These are phyloP conservation scores for Coryphaenoides rupestris DNA, from an alignment of 2,113 vertebrate genomes.

Conservation along the genomic window DNA sequence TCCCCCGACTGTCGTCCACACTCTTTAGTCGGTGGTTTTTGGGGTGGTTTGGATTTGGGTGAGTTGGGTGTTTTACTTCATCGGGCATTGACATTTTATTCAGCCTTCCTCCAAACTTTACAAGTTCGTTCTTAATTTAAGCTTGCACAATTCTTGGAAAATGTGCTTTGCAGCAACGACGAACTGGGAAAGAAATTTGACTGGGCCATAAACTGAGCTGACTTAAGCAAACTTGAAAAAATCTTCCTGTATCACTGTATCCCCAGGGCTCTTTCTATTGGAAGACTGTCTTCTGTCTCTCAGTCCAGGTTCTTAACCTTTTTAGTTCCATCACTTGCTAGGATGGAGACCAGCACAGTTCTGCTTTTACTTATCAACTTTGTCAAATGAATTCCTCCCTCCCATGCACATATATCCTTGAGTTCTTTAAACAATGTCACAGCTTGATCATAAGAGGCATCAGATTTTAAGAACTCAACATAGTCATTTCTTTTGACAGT, in stretches of 20 bases:
- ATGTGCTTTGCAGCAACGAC: conserved; percentile 10
- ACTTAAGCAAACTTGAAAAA: neutral
- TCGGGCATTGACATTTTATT: no score
- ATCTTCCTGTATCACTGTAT: neutral
- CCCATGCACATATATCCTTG: neutral
- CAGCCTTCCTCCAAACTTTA: no score
- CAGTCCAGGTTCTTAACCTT: neutral
- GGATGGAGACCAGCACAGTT: neutral
- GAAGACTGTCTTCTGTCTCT: neutral
- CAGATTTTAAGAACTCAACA: neutral
- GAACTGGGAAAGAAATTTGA: neutral
- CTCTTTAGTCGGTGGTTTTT: no score
- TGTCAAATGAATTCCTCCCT: neutral
- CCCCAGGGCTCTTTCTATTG: neutral
- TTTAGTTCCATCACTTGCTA: conserved; percentile 4
- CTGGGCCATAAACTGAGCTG: conserved; percentile 6
- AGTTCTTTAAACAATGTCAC: neutral
- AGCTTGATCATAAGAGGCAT: neutral
- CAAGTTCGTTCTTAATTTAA: no score
- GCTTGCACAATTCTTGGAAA: conserved; percentile 1
- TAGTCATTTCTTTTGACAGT: neutral
- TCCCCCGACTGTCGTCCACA: no score
- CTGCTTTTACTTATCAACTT: conserved; percentile 16
- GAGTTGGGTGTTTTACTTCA: no score
- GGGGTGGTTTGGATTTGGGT: no score